Conservation (phyloP, 2,113 vertebrate species). For the Cryptomyrus ogoouensis region DNA sequence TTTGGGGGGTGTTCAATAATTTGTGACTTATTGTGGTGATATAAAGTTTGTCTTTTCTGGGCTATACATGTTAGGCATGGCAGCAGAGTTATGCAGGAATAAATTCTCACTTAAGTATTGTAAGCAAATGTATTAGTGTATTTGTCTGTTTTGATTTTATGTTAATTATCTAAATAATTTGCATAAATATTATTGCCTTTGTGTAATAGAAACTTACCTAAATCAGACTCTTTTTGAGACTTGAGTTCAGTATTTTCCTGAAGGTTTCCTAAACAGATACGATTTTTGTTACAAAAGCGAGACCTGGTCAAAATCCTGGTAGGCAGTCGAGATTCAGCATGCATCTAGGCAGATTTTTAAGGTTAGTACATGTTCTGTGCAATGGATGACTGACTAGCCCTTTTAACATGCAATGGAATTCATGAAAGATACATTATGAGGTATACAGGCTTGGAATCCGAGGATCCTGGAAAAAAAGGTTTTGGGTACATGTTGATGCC, state of each 20-base stretch:
- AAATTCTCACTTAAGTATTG: not conserved
- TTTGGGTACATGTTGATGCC: not conserved
- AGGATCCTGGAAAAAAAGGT: not conserved
- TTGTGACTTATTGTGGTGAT: not conserved
- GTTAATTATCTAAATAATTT: not conserved
- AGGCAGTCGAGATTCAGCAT: not conserved
- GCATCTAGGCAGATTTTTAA: not conserved
- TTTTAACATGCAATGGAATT: not conserved
- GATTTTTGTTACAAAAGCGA: not conserved
- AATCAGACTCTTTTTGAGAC: conserved; percentile 21
- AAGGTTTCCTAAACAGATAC: not conserved
- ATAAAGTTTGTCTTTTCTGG: not conserved
- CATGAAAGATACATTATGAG: not conserved
- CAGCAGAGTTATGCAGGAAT: not conserved
- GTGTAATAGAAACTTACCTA: not conserved
- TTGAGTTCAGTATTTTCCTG: conserved; percentile 37
- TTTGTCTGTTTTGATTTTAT: not conserved
- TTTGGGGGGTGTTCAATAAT: not conserved
- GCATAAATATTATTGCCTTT: not conserved
- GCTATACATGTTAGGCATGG: not conserved
- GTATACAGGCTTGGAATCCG: not conserved
- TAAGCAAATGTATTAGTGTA: not conserved
- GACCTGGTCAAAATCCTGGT: not conserved
- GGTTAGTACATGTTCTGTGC: not conserved
- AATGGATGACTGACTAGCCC: not conserved